phyloP scores from a whole-genome alignment of 2,113 vertebrate species.

The Agelaius tricolor region DNA sequence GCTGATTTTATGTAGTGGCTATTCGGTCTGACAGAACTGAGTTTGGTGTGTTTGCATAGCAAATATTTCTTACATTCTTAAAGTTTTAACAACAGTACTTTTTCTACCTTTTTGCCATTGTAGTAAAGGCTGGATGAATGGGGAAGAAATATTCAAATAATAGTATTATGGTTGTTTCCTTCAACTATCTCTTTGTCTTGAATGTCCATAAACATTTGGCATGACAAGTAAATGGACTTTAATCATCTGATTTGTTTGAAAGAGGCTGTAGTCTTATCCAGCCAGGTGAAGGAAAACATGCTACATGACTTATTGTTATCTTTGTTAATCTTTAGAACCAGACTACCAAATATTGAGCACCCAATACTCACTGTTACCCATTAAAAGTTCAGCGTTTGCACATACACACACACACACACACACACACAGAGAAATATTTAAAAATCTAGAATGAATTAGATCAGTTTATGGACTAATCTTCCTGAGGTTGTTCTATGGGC shows the following conservation, averaged over 20 bases:
- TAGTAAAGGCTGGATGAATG: not conserved
- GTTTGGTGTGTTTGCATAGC: not conserved
- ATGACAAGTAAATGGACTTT: not conserved
- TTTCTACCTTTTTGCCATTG: not conserved
- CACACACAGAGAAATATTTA: not conserved
- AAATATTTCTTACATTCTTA: not conserved
- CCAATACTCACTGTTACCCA: not conserved
- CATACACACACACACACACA: too few species aligned
- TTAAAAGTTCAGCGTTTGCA: not conserved
- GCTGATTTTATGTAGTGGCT: not conserved
- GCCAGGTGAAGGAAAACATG: not conserved
- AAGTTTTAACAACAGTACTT: not conserved
- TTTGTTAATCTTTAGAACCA: not conserved
- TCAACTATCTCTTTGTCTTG: not conserved
- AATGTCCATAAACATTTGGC: not conserved
- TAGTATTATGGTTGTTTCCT: not conserved
- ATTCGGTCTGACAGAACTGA: not conserved
- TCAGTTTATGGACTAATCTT: not conserved
- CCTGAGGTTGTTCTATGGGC: not conserved
- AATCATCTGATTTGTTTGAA: not conserved
- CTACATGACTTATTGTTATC: not conserved
- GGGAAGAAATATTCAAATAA: not conserved
- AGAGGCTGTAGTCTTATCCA: not conserved
- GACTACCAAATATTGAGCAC: not conserved
- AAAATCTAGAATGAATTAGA: not conserved